Evolutionary conservation across 2,888 invertebrate genomes (phyloP), one percentile per base, ranked within the genome.

Genomic region (Meloe dianella): DNA sequence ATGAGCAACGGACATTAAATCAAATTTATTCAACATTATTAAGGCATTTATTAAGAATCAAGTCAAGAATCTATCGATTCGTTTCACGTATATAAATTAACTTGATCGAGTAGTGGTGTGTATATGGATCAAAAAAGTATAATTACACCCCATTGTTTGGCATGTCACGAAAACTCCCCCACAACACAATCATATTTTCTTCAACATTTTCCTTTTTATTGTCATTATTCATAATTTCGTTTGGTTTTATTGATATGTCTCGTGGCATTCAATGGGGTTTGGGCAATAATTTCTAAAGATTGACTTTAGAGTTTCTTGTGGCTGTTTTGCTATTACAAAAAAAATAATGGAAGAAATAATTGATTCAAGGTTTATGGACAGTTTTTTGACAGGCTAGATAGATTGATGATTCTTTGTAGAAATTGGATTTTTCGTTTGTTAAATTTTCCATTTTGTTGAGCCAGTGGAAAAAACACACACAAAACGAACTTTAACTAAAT

Each of bases 311-410:
- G n/a, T 41, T 41, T 41, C 27, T 27, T 27, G 27, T 27, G 27
- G 2, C 2, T 27, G 27, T 27, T 27, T 27, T 47, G 2, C 47
- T n/a, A 41, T 5, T n/a, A n/a, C 22, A 5, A 6, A 56, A 64
- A 63, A 60, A 60, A 64, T 35, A 35, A 60, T 56, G 60, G 60
- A 35, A 9, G 54, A 63, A 64, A 64, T 58, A 63, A 47, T 47
- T 47, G 47, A 47, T 47, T 22, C 47, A 20, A 17, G 9, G 8
- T 47, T 47, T 47, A 9, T 47, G 20, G 47, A 22, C 47, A 47
- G 47, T 47, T 47, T 47, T 47, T 47, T 47, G 20, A 47, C 47
- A 47, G 47, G 20, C 3, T n/a, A 10, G 20, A 47, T 47, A 47
- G 47, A 47, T 47, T 47, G 47, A 47, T 47, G 47, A 20, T 47